Conservation (phyloP, 2,113 vertebrate genomes). For the rat (Rattus norvegicus) region GRCr8 NC_086026.1:67870001-67870500, state of each 20-base stretch:
- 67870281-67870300: neutral
- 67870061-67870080: neutral
- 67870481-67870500: neutral
- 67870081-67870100: neutral
- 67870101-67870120: neutral
- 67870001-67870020: neutral
- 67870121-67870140: neutral
- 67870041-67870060: neutral
- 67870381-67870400: neutral
- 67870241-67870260: neutral
- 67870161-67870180: neutral
- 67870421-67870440: slow-evolving; percentile 48
- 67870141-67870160: neutral
- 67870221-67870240: neutral
- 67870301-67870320: neutral
- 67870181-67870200: neutral
- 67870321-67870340: neutral
- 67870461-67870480: neutral
- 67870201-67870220: neutral
- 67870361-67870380: neutral
- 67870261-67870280: neutral
- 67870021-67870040: neutral
- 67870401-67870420: neutral
- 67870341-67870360: neutral
- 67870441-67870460: neutral